Evolutionary conservation across 2,797 vertebrate species (phyloP).

Genomic region (Takifugu rubripes): DNA sequence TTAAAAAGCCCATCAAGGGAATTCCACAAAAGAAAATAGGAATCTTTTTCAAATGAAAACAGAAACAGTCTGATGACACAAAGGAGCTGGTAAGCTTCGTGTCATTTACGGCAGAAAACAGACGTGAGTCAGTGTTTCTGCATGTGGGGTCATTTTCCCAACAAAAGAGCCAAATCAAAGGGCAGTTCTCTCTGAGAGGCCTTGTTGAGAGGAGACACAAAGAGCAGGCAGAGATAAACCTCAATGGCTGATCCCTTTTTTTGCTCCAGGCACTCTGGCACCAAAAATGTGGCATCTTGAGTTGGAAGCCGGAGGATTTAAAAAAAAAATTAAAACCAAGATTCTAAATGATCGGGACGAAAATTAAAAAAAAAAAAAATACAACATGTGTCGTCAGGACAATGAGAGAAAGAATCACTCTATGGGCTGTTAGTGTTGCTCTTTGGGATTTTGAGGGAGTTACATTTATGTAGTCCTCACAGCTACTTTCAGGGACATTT

Average conservation of each 20-base stretch:
- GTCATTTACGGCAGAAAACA: conserved; percentile 19
- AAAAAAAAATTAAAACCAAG: background rate
- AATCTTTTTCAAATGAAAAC: conserved; percentile 1
- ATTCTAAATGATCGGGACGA: background rate
- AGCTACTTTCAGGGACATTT: too few relatives aligned
- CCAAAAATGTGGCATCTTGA: conserved; percentile 22
- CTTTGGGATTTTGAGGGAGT: too few relatives aligned
- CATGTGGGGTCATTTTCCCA: conserved; percentile 38
- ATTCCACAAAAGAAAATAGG: background rate
- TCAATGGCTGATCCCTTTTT: conserved; percentile 30
- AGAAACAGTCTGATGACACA: conserved; percentile 11
- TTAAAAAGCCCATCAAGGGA: too few relatives aligned
- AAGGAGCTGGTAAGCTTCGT: conserved; percentile 6
- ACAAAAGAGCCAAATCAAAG: conserved; percentile 47
- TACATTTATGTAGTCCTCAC: too few relatives aligned
- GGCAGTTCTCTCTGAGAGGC: conserved; percentile 27
- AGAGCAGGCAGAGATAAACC: conserved; percentile 43
- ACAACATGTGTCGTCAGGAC: too few relatives aligned
- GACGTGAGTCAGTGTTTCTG: conserved; percentile 47
- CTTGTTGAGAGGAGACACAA: conserved; percentile 48
- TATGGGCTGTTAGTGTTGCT: too few relatives aligned
- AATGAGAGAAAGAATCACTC: too few relatives aligned
- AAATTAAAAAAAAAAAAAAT: background rate
- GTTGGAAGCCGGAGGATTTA: conserved; percentile 9
- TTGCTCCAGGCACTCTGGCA: conserved; percentile 19